phyloP scores from a whole-genome alignment of 1,140 invertebrate species.

The Lamellibrachia luymesi region DNA sequence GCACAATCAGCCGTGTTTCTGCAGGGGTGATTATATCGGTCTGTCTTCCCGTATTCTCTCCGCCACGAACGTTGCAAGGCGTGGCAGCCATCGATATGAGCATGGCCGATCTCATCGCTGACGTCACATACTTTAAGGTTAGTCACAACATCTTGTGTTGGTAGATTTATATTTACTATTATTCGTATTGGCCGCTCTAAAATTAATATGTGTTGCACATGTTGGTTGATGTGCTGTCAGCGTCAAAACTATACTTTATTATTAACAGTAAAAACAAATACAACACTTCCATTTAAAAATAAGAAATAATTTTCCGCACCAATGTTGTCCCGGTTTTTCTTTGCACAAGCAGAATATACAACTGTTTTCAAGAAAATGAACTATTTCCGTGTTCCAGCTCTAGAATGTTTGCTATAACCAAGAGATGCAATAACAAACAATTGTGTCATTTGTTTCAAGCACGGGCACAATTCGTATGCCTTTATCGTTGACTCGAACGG shows the following conservation, averaged over 20 bases:
- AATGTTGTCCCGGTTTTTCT: too few species aligned
- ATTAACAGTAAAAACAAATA: too few species aligned
- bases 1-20: not conserved
- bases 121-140: not conserved
- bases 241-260: too few species aligned
- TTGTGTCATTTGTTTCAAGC: not conserved
- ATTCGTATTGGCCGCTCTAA: too few species aligned
- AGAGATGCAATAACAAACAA: not conserved
- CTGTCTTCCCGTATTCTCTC: conserved; percentile 11
- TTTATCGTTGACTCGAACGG: conserved; percentile 11
- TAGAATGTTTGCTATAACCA: too few species aligned
- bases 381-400: too few species aligned
- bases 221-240: too few species aligned
- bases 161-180: not conserved
- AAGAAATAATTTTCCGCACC: too few species aligned
- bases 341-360: too few species aligned
- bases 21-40: conserved; percentile 12
- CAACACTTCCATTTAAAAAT: too few species aligned
- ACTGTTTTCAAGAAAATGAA: too few species aligned
- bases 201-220: too few species aligned
- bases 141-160: not conserved
- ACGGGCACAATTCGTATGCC: conserved; percentile 2
- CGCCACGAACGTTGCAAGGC: not conserved
- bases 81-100: conserved; percentile 11
- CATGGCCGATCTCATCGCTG: conserved; percentile 1